phyloP scores from a whole-genome alignment of 2,797 vertebrate genomes.

The Macropodus opercularis region DNA sequence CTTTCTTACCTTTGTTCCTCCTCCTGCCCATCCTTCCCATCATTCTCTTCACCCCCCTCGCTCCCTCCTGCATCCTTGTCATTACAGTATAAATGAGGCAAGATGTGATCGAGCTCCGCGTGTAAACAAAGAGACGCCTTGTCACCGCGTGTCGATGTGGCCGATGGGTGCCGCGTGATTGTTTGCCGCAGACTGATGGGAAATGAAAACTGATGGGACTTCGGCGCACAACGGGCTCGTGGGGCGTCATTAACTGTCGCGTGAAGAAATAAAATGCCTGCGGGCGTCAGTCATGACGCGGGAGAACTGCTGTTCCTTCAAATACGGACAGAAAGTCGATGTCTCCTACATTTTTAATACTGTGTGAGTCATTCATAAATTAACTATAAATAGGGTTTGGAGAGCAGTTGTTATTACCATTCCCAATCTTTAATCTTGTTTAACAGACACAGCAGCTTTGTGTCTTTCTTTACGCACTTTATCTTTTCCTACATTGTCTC shows the following conservation, averaged over 20 bases:
- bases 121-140: slow-evolving; percentile 48
- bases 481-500: slow-evolving; percentile 15
- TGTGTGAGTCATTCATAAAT: not conserved
- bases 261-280: not conserved
- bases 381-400: not conserved
- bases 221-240: slow-evolving; percentile 1
- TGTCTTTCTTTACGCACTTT: not conserved
- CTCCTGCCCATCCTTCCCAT: too few relatives aligned
- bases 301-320: slow-evolving; percentile 5
- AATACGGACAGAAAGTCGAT: slow-evolving; percentile 2
- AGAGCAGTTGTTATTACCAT: not conserved
- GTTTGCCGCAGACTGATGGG: slow-evolving; percentile 27
- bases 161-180: slow-evolving; percentile 3
- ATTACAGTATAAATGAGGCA: slow-evolving; percentile 54
- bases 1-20: too few relatives aligned
- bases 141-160: slow-evolving; percentile 21
- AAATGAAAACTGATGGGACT: slow-evolving; percentile 26
- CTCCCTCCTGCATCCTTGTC: too few relatives aligned
- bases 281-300: not conserved
- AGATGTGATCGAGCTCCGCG: slow-evolving; percentile 7
- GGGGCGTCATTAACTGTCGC: slow-evolving; percentile 20
- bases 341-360: not conserved
- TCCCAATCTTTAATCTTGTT: not conserved
- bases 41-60: too few relatives aligned
- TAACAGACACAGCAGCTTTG: not conserved